A percentile compares a stretch with the other conserved stretches of the same genome.
These are phyloP conservation scores for Solenopsis invicta DNA, from an alignment of 1,140 invertebrate species.

Conservation along the genomic window DNA sequence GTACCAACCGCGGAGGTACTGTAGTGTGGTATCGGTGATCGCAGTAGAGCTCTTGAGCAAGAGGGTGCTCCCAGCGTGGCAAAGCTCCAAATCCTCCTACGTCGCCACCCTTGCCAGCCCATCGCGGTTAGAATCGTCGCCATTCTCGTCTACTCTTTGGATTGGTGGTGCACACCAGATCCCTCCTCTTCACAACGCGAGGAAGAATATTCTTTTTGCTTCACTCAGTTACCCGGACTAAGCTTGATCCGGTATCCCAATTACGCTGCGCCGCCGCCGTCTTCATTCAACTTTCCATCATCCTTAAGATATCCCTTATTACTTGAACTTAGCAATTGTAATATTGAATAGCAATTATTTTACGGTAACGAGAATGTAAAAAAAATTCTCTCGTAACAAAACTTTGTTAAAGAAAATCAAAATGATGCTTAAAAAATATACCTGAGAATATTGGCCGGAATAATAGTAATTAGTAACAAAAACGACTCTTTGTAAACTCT, in stretches of 20 bases:
- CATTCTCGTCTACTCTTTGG: slow-evolving; percentile 34
- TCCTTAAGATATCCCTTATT: neutral
- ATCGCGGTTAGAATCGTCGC: slow-evolving; percentile 59
- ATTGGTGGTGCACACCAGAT: slow-evolving; percentile 39
- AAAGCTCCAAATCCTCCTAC: slow-evolving; percentile 84
- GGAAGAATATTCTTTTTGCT: slow-evolving; percentile 45
- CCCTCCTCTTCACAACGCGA: slow-evolving; percentile 54
- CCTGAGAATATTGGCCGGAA: neutral
- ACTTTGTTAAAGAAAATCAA: neutral
- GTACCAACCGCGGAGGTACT: slow-evolving; percentile 78
- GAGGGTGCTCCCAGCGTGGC: slow-evolving; percentile 84
- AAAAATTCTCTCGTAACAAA: neutral
- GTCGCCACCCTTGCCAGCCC: slow-evolving; percentile 64
- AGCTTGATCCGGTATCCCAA: slow-evolving; percentile 60
- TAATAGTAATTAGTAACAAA: neutral
- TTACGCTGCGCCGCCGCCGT: slow-evolving; percentile 15
- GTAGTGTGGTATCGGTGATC: slow-evolving; percentile 86
- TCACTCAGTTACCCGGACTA: slow-evolving; percentile 54
- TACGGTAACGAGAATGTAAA: neutral
- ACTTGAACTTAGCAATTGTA: neutral
- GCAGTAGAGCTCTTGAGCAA: slow-evolving; percentile 85
- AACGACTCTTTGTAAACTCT: neutral
- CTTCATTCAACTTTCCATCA: slow-evolving; percentile 53
- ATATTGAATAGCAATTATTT: slow-evolving; percentile 5
- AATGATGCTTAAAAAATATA: neutral